These are phyloP conservation scores for Dendrophyllia cribrosa DNA, from an alignment of 64 coral and sea anemone genomes.

Conservation along the genomic window DNA sequence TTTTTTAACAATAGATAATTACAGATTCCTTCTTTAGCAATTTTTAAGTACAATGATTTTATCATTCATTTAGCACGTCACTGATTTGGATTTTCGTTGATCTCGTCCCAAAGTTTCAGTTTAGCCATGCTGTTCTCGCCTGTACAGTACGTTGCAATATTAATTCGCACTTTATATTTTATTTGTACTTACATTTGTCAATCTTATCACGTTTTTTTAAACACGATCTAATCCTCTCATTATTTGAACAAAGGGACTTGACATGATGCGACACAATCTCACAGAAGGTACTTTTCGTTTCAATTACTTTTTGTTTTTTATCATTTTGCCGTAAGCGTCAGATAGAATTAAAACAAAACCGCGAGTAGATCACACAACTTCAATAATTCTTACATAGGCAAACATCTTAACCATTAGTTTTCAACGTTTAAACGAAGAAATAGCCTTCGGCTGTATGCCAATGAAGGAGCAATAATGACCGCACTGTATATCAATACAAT, in stretches of 20 bases:
- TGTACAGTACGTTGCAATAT: background rate
- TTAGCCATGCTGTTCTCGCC: background rate
- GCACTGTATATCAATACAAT: too few relatives aligned
- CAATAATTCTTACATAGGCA: background rate
- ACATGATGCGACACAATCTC: background rate
- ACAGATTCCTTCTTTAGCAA: too few relatives aligned
- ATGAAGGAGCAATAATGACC: background rate
- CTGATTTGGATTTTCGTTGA: too few relatives aligned
- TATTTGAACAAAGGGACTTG: background rate
- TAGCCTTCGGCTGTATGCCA: background rate
- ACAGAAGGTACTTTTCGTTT: background rate
- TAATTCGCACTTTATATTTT: background rate
- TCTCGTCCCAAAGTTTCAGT: too few relatives aligned
- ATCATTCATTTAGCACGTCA: too few relatives aligned
- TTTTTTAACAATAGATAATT: too few relatives aligned
- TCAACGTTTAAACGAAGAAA: background rate
- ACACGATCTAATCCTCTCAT: background rate
- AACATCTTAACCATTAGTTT: background rate
- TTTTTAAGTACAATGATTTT: too few relatives aligned
- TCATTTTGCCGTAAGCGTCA: background rate
- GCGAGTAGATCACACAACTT: background rate
- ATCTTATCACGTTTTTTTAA: background rate
- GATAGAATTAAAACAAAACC: too few relatives aligned
- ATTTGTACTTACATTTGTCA: background rate
- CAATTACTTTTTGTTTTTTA: background rate